Conservation (phyloP, 1,140 invertebrate genomes). For the Drosophila nannoptera region DNA sequence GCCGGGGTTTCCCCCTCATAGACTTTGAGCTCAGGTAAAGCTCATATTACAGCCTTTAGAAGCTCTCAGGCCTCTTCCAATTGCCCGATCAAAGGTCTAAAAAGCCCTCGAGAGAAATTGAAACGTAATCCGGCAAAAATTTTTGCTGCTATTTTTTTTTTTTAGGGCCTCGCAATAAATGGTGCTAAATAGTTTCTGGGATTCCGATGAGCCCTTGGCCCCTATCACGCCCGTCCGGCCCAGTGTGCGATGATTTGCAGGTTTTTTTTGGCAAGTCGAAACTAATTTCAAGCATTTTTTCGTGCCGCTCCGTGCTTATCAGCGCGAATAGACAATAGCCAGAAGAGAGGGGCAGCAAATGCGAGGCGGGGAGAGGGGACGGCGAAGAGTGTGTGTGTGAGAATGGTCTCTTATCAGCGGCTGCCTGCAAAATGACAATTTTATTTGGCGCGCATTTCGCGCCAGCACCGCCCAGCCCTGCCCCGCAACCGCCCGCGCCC, state of each 20-base stretch:
- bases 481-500: neutral
- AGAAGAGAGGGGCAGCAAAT: neutral
- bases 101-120: neutral
- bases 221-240: conserved; percentile 3
- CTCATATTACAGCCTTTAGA: too few relatives aligned
- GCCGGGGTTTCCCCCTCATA: too few relatives aligned
- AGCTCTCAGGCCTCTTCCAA: neutral
- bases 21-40: too few relatives aligned
- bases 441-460: conserved; percentile 57
- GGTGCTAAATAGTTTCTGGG: conserved; percentile 63
- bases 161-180: conserved; percentile 51
- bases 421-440: conserved; percentile 53
- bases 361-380: neutral
- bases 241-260: conserved; percentile 29
- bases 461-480: neutral
- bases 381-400: neutral
- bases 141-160: neutral
- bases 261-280: conserved; percentile 12
- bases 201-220: conserved; percentile 15
- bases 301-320: conserved; percentile 22
- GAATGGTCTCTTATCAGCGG: conserved; percentile 48
- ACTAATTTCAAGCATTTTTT: conserved; percentile 27
- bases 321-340: conserved; percentile 3
- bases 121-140: neutral
- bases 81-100: neutral